Evolutionary conservation across 1,140 invertebrate genomes (phyloP).

Genomic region (Drosophila rufa): DNA sequence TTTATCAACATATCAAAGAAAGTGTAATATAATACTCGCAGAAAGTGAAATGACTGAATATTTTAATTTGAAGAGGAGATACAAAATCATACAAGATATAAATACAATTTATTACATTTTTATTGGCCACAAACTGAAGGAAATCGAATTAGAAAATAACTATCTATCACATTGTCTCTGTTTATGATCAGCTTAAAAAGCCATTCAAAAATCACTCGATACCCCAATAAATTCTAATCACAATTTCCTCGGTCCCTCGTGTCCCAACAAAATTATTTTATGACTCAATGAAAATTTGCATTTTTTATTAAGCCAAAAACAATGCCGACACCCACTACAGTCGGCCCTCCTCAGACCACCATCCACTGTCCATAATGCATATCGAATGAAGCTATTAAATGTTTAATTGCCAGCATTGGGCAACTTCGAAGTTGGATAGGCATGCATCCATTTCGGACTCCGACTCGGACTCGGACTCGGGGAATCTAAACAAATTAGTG

Average conservation of each 20-base stretch:
- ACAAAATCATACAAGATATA: not conserved
- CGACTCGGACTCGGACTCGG: not conserved
- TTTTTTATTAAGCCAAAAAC: constrained; percentile 45
- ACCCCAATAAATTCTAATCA: constrained; percentile 32
- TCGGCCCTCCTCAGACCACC: not conserved
- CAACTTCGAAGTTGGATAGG: constrained; percentile 43
- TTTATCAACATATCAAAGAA: not conserved
- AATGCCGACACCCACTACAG: constrained; percentile 63
- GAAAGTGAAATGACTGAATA: not conserved
- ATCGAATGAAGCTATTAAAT: constrained; percentile 81
- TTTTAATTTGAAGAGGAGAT: not conserved
- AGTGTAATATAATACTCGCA: not conserved
- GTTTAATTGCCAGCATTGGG: constrained; percentile 67
- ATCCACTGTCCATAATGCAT: constrained; percentile 66
- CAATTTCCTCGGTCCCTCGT: constrained; percentile 4
- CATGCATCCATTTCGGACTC: constrained; percentile 48
- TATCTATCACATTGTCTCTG: constrained; percentile 3
- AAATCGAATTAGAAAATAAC: not conserved
- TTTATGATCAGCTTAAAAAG: constrained; percentile 33
- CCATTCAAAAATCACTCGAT: constrained; percentile 17
- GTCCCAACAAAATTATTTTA: constrained; percentile 47
- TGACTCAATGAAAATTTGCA: constrained; percentile 70
- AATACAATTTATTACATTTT: constrained; percentile 5
- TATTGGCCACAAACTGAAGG: not conserved
- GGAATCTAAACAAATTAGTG: constrained; percentile 53